These are phyloP conservation scores for Urocyon cinereoargenteus DNA, from an alignment of 2,797 vertebrate species.

Conservation along the genomic window DNA sequence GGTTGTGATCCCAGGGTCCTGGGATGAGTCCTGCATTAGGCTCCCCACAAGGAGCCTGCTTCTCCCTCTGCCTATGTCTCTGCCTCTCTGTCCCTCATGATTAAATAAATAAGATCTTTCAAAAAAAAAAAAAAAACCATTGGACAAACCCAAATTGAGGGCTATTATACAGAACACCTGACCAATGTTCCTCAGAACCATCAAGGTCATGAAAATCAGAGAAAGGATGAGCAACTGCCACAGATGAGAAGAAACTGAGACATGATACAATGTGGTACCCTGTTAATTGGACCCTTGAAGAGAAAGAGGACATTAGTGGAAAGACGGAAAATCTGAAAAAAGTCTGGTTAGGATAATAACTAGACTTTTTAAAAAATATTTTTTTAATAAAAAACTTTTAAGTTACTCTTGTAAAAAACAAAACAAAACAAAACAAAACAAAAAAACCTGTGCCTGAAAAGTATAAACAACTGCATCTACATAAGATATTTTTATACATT, in stretches of 20 bases:
- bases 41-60: too few species aligned
- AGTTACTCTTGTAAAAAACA: neutral
- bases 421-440: neutral
- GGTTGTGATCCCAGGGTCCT: too few species aligned
- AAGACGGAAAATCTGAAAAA: neutral
- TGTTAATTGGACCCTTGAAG: neutral
- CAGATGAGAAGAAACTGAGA: neutral
- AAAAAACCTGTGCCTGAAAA: neutral
- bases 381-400: neutral
- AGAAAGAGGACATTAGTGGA: neutral
- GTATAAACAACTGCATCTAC: neutral
- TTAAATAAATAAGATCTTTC: too few species aligned
- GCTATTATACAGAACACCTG: neutral
- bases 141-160: neutral
- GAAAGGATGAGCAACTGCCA: neutral
- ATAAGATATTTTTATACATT: neutral
- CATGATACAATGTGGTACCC: neutral
- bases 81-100: too few species aligned
- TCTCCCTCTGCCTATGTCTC: too few species aligned
- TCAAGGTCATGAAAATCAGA: neutral
- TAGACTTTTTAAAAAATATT: neutral
- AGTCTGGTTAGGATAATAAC: neutral
- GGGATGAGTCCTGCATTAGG: too few species aligned
- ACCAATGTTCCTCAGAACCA: neutral
- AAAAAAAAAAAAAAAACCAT: neutral